phyloP scores from a whole-genome alignment of 2,113 vertebrate genomes.

The Paramormyrops kingsleyae region DNA sequence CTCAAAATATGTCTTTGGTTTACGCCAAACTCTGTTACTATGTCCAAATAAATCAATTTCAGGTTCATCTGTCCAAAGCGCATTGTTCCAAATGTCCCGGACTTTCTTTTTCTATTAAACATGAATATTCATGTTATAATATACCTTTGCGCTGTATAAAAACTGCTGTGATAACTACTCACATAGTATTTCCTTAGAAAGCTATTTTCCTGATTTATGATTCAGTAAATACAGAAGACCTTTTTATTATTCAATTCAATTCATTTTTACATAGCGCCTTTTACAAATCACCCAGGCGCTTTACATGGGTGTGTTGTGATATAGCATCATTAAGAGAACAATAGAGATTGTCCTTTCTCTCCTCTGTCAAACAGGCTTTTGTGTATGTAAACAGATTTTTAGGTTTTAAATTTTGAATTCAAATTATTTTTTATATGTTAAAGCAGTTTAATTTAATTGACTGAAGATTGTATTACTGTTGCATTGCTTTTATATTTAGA shows the following conservation, averaged over 20 bases:
- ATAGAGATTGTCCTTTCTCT: neutral
- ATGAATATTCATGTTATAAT: neutral
- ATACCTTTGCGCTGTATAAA: neutral
- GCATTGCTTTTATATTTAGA: neutral
- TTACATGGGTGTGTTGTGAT: too few species aligned
- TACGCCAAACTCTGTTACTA: too few species aligned
- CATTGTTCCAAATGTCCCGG: too few species aligned
- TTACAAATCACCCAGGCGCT: too few species aligned
- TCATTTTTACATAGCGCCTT: neutral
- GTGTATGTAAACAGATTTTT: neutral
- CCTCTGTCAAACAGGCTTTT: neutral
- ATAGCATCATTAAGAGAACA: too few species aligned
- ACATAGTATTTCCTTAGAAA: neutral
- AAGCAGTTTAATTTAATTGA: neutral
- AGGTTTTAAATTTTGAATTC: neutral
- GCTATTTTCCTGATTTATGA: neutral
- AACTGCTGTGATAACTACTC: neutral
- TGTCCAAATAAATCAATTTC: too few species aligned
- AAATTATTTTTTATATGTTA: neutral
- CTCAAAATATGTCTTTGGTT: too few species aligned
- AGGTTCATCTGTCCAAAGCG: too few species aligned
- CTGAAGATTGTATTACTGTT: neutral
- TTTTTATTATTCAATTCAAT: too few species aligned
- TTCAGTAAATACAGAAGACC: neutral
- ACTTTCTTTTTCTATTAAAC: neutral